phyloP scores from a whole-genome alignment of 92 coral and sea anemone species.

The Epizoanthus illoricatus region DNA sequence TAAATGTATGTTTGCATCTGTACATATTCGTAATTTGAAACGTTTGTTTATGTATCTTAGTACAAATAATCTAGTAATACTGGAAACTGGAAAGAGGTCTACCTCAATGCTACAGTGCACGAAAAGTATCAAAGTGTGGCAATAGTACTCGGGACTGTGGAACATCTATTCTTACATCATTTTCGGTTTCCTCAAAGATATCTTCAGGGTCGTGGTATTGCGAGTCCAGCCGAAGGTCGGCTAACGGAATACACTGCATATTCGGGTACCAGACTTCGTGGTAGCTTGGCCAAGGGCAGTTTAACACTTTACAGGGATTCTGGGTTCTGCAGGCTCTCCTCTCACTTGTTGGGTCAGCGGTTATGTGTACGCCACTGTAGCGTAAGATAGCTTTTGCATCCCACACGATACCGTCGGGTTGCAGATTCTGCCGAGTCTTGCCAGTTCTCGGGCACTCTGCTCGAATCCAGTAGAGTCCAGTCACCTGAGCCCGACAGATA shows the following conservation, averaged over 20 bases:
- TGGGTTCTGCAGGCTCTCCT: constrained; percentile 43
- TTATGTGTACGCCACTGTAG: constrained; percentile 31
- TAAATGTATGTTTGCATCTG: too few relatives aligned
- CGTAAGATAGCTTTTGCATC: constrained; percentile 50
- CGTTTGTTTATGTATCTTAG: too few relatives aligned
- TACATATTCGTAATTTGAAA: too few relatives aligned
- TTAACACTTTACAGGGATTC: constrained; percentile 53
- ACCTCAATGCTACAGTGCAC: too few relatives aligned
- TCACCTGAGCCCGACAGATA: neutral
- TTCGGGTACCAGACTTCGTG: constrained; percentile 57
- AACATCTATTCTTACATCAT: constrained; percentile 22
- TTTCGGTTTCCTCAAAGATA: neutral
- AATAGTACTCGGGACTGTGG: neutral
- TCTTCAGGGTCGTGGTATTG: constrained; percentile 15
- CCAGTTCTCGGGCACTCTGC: constrained; percentile 34
- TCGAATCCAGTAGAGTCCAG: constrained; percentile 64
- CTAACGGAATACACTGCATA: constrained; percentile 38
- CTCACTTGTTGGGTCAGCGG: constrained; percentile 39
- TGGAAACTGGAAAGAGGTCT: too few relatives aligned
- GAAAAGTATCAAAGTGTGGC: too few relatives aligned
- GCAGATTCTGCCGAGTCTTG: neutral
- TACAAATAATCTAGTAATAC: too few relatives aligned
- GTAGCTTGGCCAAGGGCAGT: constrained; percentile 62
- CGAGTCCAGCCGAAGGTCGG: constrained; percentile 43
- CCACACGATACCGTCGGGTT: constrained; percentile 37